phyloP scores from a whole-genome alignment of 2,797 vertebrate genomes.

The Otus scops region DNA sequence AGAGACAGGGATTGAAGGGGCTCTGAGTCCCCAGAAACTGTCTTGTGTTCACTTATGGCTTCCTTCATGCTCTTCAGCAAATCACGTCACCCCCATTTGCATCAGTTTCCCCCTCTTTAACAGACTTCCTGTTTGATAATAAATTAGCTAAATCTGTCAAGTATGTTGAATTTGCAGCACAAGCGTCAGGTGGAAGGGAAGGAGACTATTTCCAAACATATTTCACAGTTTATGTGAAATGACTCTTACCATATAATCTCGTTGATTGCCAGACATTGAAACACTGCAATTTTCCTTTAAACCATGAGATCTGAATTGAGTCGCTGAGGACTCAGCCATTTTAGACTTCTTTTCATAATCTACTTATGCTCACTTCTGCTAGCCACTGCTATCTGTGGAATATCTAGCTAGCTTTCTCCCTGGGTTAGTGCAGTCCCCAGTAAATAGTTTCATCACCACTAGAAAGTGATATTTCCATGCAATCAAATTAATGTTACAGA shows the following conservation, averaged over 20 bases:
- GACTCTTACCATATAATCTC: conserved; percentile 11
- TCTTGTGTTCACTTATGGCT: not conserved
- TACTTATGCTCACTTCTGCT: not conserved
- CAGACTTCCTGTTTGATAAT: not conserved
- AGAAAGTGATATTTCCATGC: not conserved
- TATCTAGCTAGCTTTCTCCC: conserved; percentile 10
- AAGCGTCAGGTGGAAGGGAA: not conserved
- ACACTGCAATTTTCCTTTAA: conserved; percentile 17
- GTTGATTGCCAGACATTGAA: conserved; percentile 5
- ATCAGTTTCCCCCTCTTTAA: not conserved
- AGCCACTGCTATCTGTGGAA: not conserved
- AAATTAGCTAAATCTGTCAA: not conserved
- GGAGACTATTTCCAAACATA: conserved; percentile 22
- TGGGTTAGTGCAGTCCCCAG: not conserved
- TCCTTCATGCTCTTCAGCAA: not conserved
- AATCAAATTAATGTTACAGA: not conserved
- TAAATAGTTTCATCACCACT: not conserved
- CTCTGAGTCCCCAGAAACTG: not conserved
- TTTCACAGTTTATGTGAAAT: not conserved
- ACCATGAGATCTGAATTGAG: not conserved
- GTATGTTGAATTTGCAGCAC: not conserved
- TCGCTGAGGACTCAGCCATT: not conserved
- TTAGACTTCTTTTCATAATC: conserved; percentile 12
- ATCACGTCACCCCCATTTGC: not conserved
- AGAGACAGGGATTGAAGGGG: not conserved